Conservation (phyloP, 2,113 vertebrate genomes). For the Bombycilla garrulus region DNA sequence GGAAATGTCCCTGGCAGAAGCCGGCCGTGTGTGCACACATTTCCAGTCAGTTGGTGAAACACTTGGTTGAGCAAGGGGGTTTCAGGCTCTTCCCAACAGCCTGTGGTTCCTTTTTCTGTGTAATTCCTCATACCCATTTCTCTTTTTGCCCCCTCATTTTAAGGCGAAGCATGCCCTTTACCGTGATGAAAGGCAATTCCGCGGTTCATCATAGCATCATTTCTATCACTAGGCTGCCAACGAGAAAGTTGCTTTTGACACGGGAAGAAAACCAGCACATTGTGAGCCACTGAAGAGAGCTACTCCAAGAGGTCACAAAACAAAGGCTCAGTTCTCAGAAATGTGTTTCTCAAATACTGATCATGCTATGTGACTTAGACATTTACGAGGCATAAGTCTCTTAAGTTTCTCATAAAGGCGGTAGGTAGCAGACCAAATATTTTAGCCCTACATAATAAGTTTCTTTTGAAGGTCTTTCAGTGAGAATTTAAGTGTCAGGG, state of each 20-base stretch:
- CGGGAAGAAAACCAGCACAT: not conserved
- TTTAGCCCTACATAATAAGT: not conserved
- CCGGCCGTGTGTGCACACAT: rapidly evolving
- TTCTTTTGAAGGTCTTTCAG: not conserved
- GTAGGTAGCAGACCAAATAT: not conserved
- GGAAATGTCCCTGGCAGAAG: not conserved
- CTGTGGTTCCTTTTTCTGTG: not conserved
- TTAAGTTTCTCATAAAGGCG: not conserved
- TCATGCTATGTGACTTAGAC: rapidly evolving
- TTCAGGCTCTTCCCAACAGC: not conserved
- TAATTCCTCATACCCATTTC: not conserved
- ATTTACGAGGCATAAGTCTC: not conserved
- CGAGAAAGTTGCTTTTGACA: not conserved
- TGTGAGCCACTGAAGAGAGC: not conserved
- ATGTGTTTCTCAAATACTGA: rapidly evolving
- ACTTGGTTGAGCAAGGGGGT: not conserved
- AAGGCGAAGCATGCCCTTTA: not conserved
- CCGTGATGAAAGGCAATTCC: not conserved
- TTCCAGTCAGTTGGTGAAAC: not conserved
- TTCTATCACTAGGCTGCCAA: not conserved
- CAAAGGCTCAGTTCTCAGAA: not conserved
- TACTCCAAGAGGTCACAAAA: not conserved
- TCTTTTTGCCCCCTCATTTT: not conserved
- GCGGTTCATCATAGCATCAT: rapidly evolving
- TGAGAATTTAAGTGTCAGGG: not conserved